phyloP scores from a whole-genome alignment of 1,140 invertebrate genomes.

The Lycorma delicatula region DNA sequence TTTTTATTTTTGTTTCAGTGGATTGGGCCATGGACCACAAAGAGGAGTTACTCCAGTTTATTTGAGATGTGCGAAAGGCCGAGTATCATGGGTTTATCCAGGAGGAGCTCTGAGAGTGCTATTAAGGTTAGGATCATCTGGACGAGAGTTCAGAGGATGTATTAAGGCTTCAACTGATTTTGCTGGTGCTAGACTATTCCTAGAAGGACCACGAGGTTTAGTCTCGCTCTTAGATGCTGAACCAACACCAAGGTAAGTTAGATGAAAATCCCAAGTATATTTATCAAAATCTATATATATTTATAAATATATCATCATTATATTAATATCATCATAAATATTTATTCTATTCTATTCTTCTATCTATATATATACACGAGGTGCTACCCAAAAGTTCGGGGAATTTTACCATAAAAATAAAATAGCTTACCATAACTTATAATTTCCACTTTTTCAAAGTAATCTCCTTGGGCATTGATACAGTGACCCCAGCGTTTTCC shows the following conservation, averaged over 20 bases:
- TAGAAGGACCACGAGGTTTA: conserved; percentile 55
- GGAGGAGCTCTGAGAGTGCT: conserved; percentile 61
- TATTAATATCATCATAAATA: too few species aligned
- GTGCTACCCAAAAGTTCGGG: too few species aligned
- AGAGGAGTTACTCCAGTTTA: conserved; percentile 67
- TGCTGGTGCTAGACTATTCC: conserved; percentile 53
- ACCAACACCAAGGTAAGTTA: not conserved
- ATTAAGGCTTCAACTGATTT: conserved; percentile 46
- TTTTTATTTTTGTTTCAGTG: conserved; percentile 42
- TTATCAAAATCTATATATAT: too few species aligned
- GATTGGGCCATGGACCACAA: conserved; percentile 39
- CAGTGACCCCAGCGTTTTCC: too few species aligned
- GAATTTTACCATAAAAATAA: too few species aligned
- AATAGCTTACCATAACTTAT: too few species aligned
- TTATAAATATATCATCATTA: too few species aligned
- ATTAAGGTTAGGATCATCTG: conserved; percentile 47
- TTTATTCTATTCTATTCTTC: too few species aligned
- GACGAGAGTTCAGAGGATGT: conserved; percentile 58
- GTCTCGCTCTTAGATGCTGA: conserved; percentile 41
- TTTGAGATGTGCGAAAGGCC: conserved; percentile 61
- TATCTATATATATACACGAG: too few species aligned
- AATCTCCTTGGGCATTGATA: too few species aligned
- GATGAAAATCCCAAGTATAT: not conserved
- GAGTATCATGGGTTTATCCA: conserved; percentile 63
- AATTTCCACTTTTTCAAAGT: too few species aligned